Percentiles rank a stretch among this genome's conserved stretches.
These are phyloP conservation scores for Trypoxylon attenuatum DNA, from an alignment of 2,888 invertebrate species.

Conservation along the genomic window DNA sequence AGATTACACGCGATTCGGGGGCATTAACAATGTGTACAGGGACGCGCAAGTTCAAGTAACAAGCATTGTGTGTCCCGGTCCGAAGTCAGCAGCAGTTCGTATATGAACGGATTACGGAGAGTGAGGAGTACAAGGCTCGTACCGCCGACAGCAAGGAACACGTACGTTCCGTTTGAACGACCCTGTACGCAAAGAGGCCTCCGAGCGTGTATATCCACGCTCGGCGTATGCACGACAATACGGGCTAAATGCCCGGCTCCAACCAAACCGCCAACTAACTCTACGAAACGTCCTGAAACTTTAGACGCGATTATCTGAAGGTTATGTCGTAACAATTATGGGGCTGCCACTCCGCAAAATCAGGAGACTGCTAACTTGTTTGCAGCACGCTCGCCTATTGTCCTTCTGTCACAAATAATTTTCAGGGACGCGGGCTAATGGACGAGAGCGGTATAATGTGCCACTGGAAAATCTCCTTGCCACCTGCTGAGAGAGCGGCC, in stretches of 20 bases:
- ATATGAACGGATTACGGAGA: constrained; percentile 55
- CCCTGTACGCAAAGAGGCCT: constrained; percentile 65
- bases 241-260: constrained; percentile 72
- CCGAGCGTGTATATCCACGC: constrained; percentile 59
- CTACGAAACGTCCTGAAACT: constrained; percentile 72
- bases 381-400: constrained; percentile 65
- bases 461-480: constrained; percentile 11
- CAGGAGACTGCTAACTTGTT: constrained; percentile 72
- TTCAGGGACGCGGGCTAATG: constrained; percentile 62
- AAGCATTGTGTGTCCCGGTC: constrained; percentile 51
- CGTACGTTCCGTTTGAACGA: constrained; percentile 60
- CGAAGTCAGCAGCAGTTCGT: constrained; percentile 44
- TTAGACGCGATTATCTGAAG: constrained; percentile 74
- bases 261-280: constrained; percentile 69
- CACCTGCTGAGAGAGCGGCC: background rate
- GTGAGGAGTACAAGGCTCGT: constrained; percentile 30
- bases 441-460: constrained; percentile 43
- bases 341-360: constrained; percentile 72
- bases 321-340: constrained; percentile 74
- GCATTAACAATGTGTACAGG: constrained; percentile 37
- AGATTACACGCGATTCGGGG: constrained; percentile 29
- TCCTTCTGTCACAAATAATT: constrained; percentile 69
- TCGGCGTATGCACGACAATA: constrained; percentile 70
- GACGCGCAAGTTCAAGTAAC: constrained; percentile 50
- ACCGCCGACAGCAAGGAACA: constrained; percentile 39